Base-by-base conservation (phyloP, 2,888 invertebrate species). In the Molanna angustata region DNA sequence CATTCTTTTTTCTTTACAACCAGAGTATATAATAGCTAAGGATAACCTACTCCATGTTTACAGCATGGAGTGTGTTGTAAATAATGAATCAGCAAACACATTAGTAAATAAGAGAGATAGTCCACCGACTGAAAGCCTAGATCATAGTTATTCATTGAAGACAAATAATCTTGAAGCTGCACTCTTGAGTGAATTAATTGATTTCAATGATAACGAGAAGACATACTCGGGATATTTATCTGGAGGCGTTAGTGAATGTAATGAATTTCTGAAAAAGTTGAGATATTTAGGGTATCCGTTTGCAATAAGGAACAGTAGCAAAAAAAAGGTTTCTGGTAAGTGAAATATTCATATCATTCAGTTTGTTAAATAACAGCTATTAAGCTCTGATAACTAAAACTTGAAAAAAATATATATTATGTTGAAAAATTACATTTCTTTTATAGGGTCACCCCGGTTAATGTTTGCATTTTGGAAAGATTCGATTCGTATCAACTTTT, bases 201-300 rank as follows among this genome's bases (percentile, higher is more conserved):
- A 47, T 21, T 47, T 47, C n/a, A 20, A 47, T n/a, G 21, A 16
- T 22, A 22, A 19, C 16, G 35, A 37, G 22, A 27, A 47, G 13
- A 35, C 20, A 9, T 47, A 47, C 6, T 33, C 37, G 9, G 47
- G 47, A 13, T 47, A 11, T 11, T 22, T 47, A 3, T 16, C 20
- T 14, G 47, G 47, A 16, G 47, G 47, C 11, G 20, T 37, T 20
- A 37, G 37, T 37, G 13, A 21, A 17, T 47, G 35, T 17, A 47
- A 47, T 16, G 20, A 11, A 16, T 47, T 47, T 22, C 37, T 47
- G 9, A 21, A 13, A 21, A 35, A 47, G 17, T 9, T 47, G 17
- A 18, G 37, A 14, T 20, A 13, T 4, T 35, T 47, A 3, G 47
- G 47, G n/a, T 47, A 21, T 17, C 47, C 47, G 7, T 47, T 47